phyloP scores from a whole-genome alignment of 2,888 invertebrate genomes.

The Automeris io region DNA sequence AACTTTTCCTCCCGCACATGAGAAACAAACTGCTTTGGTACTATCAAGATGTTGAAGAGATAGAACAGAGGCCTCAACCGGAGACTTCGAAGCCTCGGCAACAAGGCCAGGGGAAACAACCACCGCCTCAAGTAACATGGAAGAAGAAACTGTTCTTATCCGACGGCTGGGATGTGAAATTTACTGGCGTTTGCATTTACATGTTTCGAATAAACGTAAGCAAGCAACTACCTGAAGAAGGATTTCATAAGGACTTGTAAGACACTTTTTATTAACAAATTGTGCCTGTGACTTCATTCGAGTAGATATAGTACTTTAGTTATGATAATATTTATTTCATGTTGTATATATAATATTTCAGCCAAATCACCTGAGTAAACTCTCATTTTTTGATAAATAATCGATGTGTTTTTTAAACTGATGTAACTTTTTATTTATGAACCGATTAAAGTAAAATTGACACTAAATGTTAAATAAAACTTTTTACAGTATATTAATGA shows the following conservation, averaged over 20 bases:
- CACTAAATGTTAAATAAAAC: too few relatives aligned
- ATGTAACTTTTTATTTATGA: too few relatives aligned
- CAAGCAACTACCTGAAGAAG: conserved; percentile 93
- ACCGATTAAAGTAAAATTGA: too few relatives aligned
- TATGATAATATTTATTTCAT: too few relatives aligned
- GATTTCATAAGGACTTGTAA: conserved; percentile 90
- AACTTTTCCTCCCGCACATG: conserved; percentile 90
- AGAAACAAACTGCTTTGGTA: conserved; percentile 91
- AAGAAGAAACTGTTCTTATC: conserved; percentile 90
- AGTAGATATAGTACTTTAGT: too few relatives aligned
- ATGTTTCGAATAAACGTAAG: conserved; percentile 90
- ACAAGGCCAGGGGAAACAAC: conserved; percentile 65
- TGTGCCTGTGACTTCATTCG: too few relatives aligned
- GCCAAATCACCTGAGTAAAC: too few relatives aligned
- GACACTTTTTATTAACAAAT: too few relatives aligned
- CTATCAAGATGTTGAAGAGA: conserved; percentile 90
- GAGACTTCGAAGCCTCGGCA: conserved; percentile 63
- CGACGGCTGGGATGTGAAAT: conserved; percentile 88
- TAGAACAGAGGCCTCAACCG: conserved; percentile 70
- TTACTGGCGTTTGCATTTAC: conserved; percentile 90
- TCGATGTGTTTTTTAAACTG: too few relatives aligned
- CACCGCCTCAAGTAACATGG: conserved; percentile 57
- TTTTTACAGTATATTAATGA: too few relatives aligned
- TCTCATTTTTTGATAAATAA: too few relatives aligned
- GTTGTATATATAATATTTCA: too few relatives aligned